Conservation (phyloP, 2,113 vertebrate species). For the Rhinolophus ferrumequinum region DNA sequence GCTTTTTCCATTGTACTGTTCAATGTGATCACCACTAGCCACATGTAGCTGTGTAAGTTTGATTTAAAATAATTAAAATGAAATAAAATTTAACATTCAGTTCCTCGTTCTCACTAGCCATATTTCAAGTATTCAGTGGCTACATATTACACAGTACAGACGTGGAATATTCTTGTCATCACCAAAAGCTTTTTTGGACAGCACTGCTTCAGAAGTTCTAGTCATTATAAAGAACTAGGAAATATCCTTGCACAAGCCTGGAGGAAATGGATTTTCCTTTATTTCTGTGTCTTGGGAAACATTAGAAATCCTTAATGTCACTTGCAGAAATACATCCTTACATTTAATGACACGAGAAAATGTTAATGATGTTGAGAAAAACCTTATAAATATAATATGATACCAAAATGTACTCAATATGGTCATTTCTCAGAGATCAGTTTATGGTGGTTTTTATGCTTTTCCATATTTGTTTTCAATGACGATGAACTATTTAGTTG, state of each 20-base stretch:
- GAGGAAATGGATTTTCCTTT: slow-evolving; percentile 10
- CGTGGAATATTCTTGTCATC: background rate
- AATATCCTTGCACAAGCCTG: background rate
- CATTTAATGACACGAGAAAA: slow-evolving; percentile 20
- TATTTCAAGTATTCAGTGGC: background rate
- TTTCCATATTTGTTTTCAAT: background rate
- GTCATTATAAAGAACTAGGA: background rate
- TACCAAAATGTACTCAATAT: background rate
- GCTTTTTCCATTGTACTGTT: background rate
- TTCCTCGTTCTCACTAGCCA: background rate
- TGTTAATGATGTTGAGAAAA: background rate
- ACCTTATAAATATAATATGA: background rate
- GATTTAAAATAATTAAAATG: background rate
- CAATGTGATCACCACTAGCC: background rate
- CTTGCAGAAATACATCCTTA: background rate
- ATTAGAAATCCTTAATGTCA: background rate
- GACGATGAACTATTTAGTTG: background rate
- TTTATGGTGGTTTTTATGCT: background rate
- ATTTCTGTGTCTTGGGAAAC: background rate
- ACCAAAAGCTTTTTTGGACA: background rate
- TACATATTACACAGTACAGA: background rate
- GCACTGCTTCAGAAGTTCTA: background rate
- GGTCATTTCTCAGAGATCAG: background rate
- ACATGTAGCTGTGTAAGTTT: background rate
- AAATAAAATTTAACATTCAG: background rate